Percentiles rank a stretch among this genome's conserved stretches.
Conservation (phyloP, 2,113 vertebrate genomes). For the Zosterops borbonicus region DNA sequence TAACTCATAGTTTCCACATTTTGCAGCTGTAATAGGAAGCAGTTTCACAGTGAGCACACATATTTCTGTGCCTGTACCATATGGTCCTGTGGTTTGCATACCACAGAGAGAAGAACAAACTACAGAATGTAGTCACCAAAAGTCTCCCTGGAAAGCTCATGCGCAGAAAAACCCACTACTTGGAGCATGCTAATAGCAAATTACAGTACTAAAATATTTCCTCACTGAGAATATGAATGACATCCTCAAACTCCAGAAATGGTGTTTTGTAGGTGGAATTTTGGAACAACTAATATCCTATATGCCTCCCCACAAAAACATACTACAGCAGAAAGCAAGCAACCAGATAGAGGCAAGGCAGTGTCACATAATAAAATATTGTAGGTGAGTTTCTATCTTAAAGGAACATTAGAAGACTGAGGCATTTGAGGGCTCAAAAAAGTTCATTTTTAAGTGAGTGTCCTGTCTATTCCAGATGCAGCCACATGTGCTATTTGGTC, state of each 20-base stretch:
- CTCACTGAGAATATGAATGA: background rate
- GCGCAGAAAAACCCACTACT: background rate
- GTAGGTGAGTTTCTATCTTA: background rate
- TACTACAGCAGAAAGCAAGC: background rate
- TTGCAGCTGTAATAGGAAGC: background rate
- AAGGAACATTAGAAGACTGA: background rate
- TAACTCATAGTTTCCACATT: background rate
- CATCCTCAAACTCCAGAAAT: background rate
- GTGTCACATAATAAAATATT: background rate
- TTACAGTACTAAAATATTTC: background rate
- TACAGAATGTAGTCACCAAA: background rate
- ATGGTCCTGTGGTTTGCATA: background rate
- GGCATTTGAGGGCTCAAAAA: background rate
- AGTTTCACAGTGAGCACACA: background rate
- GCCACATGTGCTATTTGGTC: background rate
- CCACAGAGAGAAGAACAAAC: background rate
- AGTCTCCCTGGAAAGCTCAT: background rate
- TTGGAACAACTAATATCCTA: background rate
- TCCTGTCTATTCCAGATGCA: background rate
- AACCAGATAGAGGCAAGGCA: background rate
- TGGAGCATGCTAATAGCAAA: background rate
- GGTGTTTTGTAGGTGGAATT: background rate
- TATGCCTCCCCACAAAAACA: background rate
- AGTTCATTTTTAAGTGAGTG: background rate
- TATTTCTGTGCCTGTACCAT: background rate